These are phyloP conservation scores for Campylomormyrus numenius DNA, from an alignment of 2,113 vertebrate genomes.

Conservation along the genomic window DNA sequence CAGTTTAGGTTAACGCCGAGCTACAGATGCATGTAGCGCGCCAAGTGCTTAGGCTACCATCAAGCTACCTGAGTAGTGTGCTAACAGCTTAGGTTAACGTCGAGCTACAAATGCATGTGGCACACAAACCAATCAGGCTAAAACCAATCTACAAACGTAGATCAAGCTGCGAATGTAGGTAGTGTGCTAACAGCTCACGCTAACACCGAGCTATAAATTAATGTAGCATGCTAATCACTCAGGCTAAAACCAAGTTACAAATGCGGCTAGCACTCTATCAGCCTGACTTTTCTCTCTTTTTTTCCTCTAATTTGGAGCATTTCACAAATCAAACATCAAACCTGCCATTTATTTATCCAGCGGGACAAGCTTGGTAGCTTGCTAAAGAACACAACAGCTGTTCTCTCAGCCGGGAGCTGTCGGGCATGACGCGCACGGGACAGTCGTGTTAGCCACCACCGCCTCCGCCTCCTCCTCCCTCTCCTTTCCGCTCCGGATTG, in stretches of 20 bases:
- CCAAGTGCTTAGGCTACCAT: not conserved
- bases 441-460: not conserved
- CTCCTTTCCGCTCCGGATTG: not conserved
- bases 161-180: not conserved
- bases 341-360: not conserved
- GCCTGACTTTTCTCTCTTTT: too few relatives aligned
- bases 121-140: not conserved
- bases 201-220: not conserved
- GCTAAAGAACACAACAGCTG: conserved; percentile 5
- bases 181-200: not conserved
- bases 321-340: not conserved
- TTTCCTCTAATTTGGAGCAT: not conserved
- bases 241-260: not conserved
- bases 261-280: not conserved
- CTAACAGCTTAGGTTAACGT: not conserved
- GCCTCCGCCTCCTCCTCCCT: not conserved
- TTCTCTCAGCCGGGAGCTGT: not conserved
- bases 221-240: not conserved
- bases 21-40: not conserved
- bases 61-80: not conserved
- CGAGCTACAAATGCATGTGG: not conserved
- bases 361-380: not conserved
- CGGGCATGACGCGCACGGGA: not conserved
- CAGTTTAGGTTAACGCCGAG: not conserved
- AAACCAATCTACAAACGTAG: not conserved